These are phyloP conservation scores for Cyaniris semiargus DNA, from an alignment of 2,888 invertebrate species.

Conservation along the genomic window DNA sequence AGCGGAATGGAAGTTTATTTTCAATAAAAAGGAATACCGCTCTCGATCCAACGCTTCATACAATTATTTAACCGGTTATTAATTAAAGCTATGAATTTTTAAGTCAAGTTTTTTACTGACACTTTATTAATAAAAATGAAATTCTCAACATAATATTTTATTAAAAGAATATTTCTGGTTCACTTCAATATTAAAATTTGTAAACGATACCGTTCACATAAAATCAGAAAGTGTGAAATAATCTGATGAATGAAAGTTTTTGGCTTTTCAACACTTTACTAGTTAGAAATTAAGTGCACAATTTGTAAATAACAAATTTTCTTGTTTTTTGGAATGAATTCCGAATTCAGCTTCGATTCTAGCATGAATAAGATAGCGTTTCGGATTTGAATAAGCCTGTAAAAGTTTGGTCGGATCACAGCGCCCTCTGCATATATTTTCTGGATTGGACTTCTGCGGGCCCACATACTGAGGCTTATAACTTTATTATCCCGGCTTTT, in stretches of 20 bases:
- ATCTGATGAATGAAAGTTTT: neutral
- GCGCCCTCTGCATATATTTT: slow-evolving; percentile 53
- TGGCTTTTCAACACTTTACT: neutral
- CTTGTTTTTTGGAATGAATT: neutral
- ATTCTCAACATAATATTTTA: neutral
- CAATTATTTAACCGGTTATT: neutral
- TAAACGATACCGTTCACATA: neutral
- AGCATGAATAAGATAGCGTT: slow-evolving; percentile 26
- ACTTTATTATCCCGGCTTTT: slow-evolving; percentile 40
- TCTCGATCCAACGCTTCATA: neutral
- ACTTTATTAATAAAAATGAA: neutral
- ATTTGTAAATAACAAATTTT: neutral
- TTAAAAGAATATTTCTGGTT: neutral
- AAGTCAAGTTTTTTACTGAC: neutral
- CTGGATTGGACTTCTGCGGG: slow-evolving; percentile 52
- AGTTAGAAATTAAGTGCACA: neutral
- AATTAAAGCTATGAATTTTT: slow-evolving; percentile 15
- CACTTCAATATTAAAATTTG: neutral
- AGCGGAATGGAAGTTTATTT: neutral
- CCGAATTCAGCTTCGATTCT: neutral
- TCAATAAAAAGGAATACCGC: neutral
- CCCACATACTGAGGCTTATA: slow-evolving; percentile 50
- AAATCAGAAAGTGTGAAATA: neutral
- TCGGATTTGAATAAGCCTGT: slow-evolving; percentile 31
- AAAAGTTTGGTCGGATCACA: slow-evolving; percentile 47